These are phyloP conservation scores for Lepisosteus osseus DNA, from an alignment of 2,113 vertebrate species.

Conservation along the genomic window DNA sequence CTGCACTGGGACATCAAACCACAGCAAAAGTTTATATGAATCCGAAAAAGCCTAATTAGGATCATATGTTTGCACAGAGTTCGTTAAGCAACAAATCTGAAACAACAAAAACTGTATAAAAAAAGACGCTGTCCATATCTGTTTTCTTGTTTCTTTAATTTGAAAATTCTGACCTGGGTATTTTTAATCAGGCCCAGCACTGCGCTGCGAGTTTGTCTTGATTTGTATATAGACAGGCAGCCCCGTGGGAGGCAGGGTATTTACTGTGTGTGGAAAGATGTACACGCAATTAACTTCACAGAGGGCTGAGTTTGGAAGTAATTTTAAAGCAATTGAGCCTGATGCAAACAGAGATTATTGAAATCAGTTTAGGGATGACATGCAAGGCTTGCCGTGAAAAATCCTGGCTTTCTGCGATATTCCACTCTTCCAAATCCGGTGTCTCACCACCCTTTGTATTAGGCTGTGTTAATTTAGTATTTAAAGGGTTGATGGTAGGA, in stretches of 20 bases:
- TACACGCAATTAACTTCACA: constrained; percentile 48
- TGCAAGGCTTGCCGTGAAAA: background rate
- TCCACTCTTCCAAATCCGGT: no score
- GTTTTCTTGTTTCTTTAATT: constrained; percentile 35
- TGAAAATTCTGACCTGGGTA: constrained; percentile 39
- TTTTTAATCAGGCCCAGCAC: constrained; percentile 61
- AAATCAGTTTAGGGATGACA: constrained; percentile 47
- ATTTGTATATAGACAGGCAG: constrained; percentile 60
- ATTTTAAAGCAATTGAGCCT: constrained; percentile 44
- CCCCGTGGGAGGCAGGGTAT: constrained; percentile 51
- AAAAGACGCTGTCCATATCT: constrained; percentile 46
- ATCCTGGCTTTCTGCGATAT: no score
- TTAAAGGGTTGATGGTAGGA: no score
- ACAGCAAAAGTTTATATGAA: background rate
- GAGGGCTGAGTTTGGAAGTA: constrained; percentile 46
- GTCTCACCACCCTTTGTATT: no score
- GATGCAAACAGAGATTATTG: constrained; percentile 42
- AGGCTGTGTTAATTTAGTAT: no score
- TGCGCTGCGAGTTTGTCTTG: constrained; percentile 43
- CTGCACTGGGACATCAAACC: no score
- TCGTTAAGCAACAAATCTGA: background rate
- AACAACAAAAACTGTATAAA: constrained; percentile 33
- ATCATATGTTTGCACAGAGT: background rate
- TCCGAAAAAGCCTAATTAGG: background rate
- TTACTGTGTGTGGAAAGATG: constrained; percentile 52